A percentile compares a stretch with the other conserved stretches of the same genome.
Evolutionary conservation across 2,797 vertebrate genomes (phyloP).

Genomic region (Sparidentex hasta): DNA sequence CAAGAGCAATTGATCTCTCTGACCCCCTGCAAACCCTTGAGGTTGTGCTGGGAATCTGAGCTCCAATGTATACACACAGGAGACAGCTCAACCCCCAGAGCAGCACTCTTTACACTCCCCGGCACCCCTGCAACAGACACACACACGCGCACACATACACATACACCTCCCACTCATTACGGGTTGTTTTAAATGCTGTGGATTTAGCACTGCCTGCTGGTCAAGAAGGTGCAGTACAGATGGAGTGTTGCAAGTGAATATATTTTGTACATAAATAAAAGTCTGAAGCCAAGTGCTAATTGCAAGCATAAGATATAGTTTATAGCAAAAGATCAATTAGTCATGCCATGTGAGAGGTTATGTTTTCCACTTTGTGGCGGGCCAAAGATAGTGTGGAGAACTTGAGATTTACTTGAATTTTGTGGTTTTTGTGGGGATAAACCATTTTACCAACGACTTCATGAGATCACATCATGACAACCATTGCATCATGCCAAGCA

Average conservation of each 20-base stretch:
- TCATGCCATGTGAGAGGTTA: conserved; percentile 41
- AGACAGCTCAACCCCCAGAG: conserved; percentile 89
- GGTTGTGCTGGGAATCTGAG: conserved; percentile 93
- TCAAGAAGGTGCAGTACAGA: conserved; percentile 27
- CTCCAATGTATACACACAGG: conserved; percentile 91
- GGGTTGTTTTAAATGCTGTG: conserved; percentile 46
- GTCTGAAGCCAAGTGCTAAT: conserved; percentile 39
- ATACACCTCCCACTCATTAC: conserved; percentile 3
- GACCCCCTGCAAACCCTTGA: conserved; percentile 93
- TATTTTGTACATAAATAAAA: conserved; percentile 30
- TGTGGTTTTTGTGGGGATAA: conserved; percentile 5
- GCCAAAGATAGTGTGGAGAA: conserved; percentile 8
- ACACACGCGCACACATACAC: conserved; percentile 12
- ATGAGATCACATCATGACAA: conserved; percentile 7
- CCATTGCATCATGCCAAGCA: neutral
- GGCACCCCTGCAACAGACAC: conserved; percentile 34
- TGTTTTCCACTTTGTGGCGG: conserved; percentile 42
- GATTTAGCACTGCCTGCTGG: conserved; percentile 78
- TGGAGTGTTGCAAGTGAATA: neutral
- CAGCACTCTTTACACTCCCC: conserved; percentile 73
- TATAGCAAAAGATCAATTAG: conserved; percentile 49
- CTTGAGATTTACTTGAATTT: conserved; percentile 18
- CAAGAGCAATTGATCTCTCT: conserved; percentile 96
- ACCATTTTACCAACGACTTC: neutral
- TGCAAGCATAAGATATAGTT: conserved; percentile 49